Percentiles rank a stretch among this genome's conserved stretches.
phyloP scores from a whole-genome alignment of 2,797 vertebrate species.

The Buceros bicornis region DNA sequence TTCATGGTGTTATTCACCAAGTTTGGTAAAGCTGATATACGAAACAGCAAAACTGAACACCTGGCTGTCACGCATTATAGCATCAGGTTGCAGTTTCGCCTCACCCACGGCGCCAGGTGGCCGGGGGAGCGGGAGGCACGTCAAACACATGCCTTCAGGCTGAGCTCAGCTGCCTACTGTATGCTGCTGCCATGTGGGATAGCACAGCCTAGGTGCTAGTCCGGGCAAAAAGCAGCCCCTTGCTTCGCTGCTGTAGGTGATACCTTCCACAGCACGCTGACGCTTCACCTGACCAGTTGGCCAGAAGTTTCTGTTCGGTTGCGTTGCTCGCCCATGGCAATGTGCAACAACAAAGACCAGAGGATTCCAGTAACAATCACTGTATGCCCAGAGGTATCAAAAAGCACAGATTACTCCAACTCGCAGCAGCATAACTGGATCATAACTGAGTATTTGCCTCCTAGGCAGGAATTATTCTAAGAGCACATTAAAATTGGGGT shows the following conservation, averaged over 20 bases:
- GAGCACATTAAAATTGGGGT: background rate
- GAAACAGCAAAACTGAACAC: constrained; percentile 17
- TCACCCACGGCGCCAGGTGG: background rate
- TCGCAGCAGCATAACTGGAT: background rate
- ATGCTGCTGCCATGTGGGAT: background rate
- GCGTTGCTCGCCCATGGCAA: rapidly evolving
- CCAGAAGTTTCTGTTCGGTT: background rate
- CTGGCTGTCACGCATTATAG: constrained; percentile 45
- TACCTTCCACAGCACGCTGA: rapidly evolving
- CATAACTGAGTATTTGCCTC: background rate
- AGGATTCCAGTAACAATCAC: background rate
- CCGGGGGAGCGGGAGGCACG: background rate
- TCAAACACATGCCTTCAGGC: constrained; percentile 13
- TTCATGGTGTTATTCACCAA: background rate
- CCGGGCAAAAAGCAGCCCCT: background rate
- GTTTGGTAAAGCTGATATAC: background rate
- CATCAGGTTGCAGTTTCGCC: constrained; percentile 25
- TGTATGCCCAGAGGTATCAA: background rate
- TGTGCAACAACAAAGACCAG: background rate
- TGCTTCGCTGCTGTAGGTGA: background rate
- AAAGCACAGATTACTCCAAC: background rate
- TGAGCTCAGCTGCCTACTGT: constrained; percentile 59
- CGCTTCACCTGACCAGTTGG: background rate
- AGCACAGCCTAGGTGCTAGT: background rate
- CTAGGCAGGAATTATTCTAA: background rate